phyloP scores from a whole-genome alignment of 2,113 vertebrate genomes.

The Rhinichthys klamathensis region DNA sequence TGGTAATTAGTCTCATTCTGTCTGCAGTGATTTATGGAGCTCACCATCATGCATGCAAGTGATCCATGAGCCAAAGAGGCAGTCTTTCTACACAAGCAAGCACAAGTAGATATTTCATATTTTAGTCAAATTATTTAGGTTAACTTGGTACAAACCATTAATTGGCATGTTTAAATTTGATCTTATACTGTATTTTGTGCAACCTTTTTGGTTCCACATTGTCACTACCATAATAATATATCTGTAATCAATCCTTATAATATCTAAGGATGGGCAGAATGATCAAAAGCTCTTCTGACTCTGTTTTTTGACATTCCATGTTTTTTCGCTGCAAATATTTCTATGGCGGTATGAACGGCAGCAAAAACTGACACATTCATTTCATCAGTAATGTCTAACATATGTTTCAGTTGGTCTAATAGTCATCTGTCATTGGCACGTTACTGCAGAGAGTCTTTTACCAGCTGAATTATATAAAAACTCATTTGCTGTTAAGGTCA shows the following conservation, averaged over 20 bases:
- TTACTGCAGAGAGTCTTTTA: background rate
- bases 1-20: slow-evolving; percentile 88
- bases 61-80: slow-evolving; percentile 75
- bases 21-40: slow-evolving; percentile 85
- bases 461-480: slow-evolving; percentile 32
- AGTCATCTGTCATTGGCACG: background rate
- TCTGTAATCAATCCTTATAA: background rate
- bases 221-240: background rate
- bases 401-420: background rate
- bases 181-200: background rate
- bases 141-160: slow-evolving; percentile 20
- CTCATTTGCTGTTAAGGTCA: slow-evolving; percentile 42
- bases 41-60: slow-evolving; percentile 70
- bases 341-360: background rate
- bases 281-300: background rate
- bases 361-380: background rate
- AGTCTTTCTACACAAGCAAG: slow-evolving; percentile 60
- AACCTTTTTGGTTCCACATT: background rate
- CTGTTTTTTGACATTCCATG: background rate
- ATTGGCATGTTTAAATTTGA: background rate
- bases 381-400: background rate
- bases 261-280: background rate
- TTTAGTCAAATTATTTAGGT: slow-evolving; percentile 56
- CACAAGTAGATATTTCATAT: slow-evolving; percentile 49
- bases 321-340: background rate